These are phyloP conservation scores for Bibio marci DNA, from an alignment of 2,888 invertebrate genomes.

Conservation along the genomic window DNA sequence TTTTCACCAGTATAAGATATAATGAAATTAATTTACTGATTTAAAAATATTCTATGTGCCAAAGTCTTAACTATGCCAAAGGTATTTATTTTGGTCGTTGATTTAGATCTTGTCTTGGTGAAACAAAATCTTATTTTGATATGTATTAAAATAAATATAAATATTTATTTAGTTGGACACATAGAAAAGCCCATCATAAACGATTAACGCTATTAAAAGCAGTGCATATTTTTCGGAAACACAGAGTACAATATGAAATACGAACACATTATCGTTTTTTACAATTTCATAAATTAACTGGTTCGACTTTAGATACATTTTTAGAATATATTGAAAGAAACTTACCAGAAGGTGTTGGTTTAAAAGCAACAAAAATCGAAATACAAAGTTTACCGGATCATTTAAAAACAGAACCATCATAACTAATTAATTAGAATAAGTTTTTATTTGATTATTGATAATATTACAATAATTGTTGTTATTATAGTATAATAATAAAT, in stretches of 20 bases:
- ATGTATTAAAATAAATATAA: conserved; percentile 2
- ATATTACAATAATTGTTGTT: too few species aligned
- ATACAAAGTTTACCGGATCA: conserved; percentile 38
- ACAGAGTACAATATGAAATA: conserved; percentile 88
- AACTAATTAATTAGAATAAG: too few species aligned
- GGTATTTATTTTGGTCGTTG: too few species aligned
- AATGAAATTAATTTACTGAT: neutral
- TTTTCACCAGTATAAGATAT: neutral
- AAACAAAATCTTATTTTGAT: too few species aligned
- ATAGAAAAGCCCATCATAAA: conserved; percentile 47
- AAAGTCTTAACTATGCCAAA: too few species aligned
- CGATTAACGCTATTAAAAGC: conserved; percentile 71
- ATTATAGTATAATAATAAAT: too few species aligned
- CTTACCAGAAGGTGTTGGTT: conserved; percentile 90
- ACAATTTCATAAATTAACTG: conserved; percentile 71
- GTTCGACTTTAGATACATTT: conserved; percentile 88
- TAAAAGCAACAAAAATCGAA: conserved; percentile 73
- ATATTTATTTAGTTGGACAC: conserved; percentile 43
- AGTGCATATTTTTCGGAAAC: conserved; percentile 82
- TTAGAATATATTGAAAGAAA: conserved; percentile 93
- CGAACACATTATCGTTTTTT: conserved; percentile 81
- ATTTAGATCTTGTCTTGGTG: too few species aligned
- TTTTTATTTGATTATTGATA: too few species aligned
- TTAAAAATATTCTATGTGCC: too few species aligned
- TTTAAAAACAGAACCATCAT: conserved; percentile 30